These are phyloP conservation scores for Sminthurides aquaticus DNA, from an alignment of 2,888 invertebrate genomes.

Conservation along the genomic window DNA sequence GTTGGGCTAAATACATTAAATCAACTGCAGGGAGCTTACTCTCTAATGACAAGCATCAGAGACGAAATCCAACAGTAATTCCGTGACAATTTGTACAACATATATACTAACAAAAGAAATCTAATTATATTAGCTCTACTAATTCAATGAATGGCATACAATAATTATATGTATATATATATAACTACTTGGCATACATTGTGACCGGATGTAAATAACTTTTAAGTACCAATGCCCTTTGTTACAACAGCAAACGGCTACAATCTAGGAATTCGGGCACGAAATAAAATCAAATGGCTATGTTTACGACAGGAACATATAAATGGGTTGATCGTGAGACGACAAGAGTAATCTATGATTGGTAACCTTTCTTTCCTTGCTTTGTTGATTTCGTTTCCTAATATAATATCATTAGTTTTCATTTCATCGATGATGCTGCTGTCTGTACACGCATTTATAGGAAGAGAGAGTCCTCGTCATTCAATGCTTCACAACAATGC, in stretches of 20 bases:
- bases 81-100: neutral
- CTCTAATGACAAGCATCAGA: too few species aligned
- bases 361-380: neutral
- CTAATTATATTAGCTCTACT: too few species aligned
- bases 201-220: neutral
- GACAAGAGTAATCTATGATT: neutral
- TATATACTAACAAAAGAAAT: neutral
- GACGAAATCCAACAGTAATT: neutral
- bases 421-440: neutral
- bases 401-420: constrained; percentile 6
- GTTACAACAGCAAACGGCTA: neutral
- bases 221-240: neutral
- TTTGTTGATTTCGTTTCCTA: neutral
- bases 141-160: too few species aligned
- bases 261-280: neutral
- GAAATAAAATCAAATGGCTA: neutral
- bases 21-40: too few species aligned
- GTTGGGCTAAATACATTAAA: neutral
- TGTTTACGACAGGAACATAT: neutral
- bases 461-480: constrained; percentile 1
- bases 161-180: too few species aligned
- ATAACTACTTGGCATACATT: neutral
- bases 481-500: neutral
- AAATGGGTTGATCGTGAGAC: neutral
- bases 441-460: neutral